Conservation (phyloP, 2,888 invertebrate species). For the Azorinus chamasolen region DNA sequence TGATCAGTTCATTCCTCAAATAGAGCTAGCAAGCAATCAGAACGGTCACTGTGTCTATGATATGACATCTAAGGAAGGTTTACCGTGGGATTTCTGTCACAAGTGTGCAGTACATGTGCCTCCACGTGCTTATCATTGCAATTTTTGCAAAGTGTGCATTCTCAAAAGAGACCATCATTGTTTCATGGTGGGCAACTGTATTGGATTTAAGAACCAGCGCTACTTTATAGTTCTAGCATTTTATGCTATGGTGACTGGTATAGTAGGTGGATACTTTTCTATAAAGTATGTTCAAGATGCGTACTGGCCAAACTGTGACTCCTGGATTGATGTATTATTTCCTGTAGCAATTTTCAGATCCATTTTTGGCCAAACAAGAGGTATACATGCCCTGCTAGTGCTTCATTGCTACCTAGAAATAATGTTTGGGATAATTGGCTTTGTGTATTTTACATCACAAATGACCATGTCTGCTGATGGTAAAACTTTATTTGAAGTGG, state of each 20-base stretch:
- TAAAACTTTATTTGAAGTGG: constrained; percentile 70
- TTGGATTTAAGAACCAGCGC: constrained; percentile 79
- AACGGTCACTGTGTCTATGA: constrained; percentile 58
- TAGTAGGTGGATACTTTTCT: constrained; percentile 64
- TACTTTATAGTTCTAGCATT: constrained; percentile 77
- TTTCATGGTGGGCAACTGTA: constrained; percentile 77
- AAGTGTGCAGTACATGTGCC: constrained; percentile 72
- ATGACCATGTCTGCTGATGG: constrained; percentile 61
- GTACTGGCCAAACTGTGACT: constrained; percentile 47
- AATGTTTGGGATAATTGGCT: constrained; percentile 63
- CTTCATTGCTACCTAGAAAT: constrained; percentile 63
- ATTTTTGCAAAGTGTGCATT: constrained; percentile 78
- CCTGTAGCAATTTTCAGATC: constrained; percentile 62
- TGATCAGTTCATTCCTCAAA: constrained; percentile 53
- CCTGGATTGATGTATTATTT: constrained; percentile 66
- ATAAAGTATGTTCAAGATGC: constrained; percentile 63
- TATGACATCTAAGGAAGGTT: constrained; percentile 59
- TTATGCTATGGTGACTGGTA: constrained; percentile 65
- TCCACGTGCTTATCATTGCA: constrained; percentile 80
- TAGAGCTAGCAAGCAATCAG: constrained; percentile 31
- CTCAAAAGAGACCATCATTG: constrained; percentile 84
- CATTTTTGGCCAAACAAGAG: constrained; percentile 49
- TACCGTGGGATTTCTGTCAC: constrained; percentile 74
- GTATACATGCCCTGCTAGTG: constrained; percentile 61
- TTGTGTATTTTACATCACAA: constrained; percentile 65